These are phyloP conservation scores for Poicephalus meyeri DNA, from an alignment of 2,113 vertebrate genomes.

Conservation along the genomic window DNA sequence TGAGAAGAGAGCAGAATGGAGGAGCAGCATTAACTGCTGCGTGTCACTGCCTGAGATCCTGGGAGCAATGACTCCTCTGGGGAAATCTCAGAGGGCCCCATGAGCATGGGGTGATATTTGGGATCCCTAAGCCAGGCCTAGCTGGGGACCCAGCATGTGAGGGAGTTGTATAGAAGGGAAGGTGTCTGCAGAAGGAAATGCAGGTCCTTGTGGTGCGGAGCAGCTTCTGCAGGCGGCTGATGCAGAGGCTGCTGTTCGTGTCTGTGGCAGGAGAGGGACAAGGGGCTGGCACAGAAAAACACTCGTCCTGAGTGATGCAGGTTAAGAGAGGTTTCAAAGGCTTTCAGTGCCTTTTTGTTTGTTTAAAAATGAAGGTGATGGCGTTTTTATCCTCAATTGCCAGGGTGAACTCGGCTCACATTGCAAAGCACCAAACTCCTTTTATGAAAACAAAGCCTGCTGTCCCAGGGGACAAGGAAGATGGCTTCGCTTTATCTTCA, in stretches of 20 bases:
- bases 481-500: slow-evolving; percentile 15
- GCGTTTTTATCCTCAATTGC: neutral
- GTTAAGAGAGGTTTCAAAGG: neutral
- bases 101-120: neutral
- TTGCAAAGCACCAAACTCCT: neutral
- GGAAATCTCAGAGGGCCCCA: neutral
- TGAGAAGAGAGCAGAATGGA: neutral
- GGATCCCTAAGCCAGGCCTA: neutral
- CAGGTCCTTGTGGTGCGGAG: neutral
- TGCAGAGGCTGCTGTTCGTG: neutral
- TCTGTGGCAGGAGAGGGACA: neutral
- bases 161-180: neutral
- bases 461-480: neutral
- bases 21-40: neutral
- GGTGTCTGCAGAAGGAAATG: neutral
- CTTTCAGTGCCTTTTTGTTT: neutral
- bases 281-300: neutral
- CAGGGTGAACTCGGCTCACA: neutral
- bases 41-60: neutral
- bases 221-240: accelerated
- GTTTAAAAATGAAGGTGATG: neutral
- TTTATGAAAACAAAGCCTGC: slow-evolving; percentile 19
- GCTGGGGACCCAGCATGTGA: neutral
- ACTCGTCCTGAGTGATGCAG: neutral
- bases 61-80: neutral